Conservation (phyloP, 2,113 vertebrate species). For the Forbesichthys papilliferus region DNA sequence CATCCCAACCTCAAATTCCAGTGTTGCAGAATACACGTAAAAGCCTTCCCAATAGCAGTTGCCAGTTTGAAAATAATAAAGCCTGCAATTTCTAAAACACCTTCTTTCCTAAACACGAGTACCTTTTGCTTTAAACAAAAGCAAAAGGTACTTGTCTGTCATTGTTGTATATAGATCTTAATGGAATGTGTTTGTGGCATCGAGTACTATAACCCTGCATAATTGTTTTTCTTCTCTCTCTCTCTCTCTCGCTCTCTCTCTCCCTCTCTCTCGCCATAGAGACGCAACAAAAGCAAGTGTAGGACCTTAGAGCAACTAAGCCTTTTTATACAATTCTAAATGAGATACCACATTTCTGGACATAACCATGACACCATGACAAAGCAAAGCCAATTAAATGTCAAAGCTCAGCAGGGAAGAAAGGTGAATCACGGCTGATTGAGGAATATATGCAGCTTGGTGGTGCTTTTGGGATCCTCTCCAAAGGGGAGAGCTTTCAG, state of each 20-base stretch:
- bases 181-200: background rate
- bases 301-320: background rate
- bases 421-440: constrained; percentile 3
- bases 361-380: background rate
- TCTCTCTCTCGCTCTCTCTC: too few species aligned
- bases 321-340: background rate
- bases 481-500: background rate
- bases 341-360: background rate
- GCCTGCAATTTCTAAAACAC: background rate
- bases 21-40: constrained; percentile 1
- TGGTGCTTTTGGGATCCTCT: background rate
- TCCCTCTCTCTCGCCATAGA: background rate
- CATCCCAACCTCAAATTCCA: background rate
- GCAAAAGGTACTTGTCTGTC: background rate
- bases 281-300: background rate
- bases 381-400: background rate
- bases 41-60: constrained; percentile 21
- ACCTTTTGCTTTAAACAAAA: constrained; percentile 5
- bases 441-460: background rate
- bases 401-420: background rate
- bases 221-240: background rate
- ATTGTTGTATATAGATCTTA: constrained; percentile 10
- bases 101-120: constrained; percentile 6
- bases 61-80: constrained; percentile 31
- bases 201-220: background rate